These are phyloP conservation scores for Lingula anatina DNA, from an alignment of 2,888 invertebrate species.

Conservation along the genomic window DNA sequence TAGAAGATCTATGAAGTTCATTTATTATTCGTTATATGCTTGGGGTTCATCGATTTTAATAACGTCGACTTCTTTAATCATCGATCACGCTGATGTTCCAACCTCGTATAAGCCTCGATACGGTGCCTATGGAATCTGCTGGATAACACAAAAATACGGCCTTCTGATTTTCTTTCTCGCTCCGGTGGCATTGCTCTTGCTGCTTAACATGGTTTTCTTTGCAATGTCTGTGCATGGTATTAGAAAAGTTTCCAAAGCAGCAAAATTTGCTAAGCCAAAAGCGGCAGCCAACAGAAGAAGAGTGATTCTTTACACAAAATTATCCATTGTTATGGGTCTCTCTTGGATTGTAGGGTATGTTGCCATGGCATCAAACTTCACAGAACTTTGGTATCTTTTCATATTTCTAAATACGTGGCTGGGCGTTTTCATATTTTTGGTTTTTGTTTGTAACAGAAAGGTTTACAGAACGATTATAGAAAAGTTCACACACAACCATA, in stretches of 20 bases:
- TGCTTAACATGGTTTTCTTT: conserved; percentile 24
- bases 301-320: conserved; percentile 21
- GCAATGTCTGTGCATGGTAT: conserved; percentile 22
- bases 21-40: background rate
- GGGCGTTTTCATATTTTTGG: conserved; percentile 27
- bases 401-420: conserved; percentile 25
- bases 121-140: conserved; percentile 19
- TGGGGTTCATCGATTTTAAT: background rate
- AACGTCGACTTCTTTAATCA: background rate
- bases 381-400: conserved; percentile 17
- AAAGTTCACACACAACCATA: too few species aligned
- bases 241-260: background rate
- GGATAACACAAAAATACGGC: conserved; percentile 22
- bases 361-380: conserved; percentile 6
- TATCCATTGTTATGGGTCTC: conserved; percentile 30
- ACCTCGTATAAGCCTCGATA: conserved; percentile 9
- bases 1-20: background rate
- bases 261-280: conserved; percentile 1
- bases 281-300: conserved; percentile 13
- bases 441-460: conserved; percentile 23
- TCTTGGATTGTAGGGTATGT: conserved; percentile 32
- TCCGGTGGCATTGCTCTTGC: conserved; percentile 20
- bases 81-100: background rate
- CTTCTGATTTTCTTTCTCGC: conserved; percentile 21
- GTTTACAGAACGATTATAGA: conserved; percentile 9